phyloP scores from a whole-genome alignment of 2,113 vertebrate genomes.

The Nothocercus julius region DNA sequence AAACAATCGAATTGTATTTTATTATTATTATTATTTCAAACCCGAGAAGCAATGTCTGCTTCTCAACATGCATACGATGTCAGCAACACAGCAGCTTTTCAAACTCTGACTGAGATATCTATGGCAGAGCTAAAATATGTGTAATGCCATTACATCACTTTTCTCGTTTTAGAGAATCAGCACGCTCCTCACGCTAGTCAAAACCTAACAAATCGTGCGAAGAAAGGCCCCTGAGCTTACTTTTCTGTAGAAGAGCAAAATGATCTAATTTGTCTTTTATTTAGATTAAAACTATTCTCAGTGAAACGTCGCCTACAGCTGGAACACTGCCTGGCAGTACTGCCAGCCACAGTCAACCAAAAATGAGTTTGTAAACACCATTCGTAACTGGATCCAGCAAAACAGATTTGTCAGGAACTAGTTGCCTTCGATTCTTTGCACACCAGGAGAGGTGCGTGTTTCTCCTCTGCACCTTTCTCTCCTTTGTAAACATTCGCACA shows the following conservation, averaged over 20 bases:
- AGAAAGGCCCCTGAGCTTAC: constrained; percentile 13
- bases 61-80: background rate
- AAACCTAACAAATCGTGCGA: constrained; percentile 40
- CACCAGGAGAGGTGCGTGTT: background rate
- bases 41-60: background rate
- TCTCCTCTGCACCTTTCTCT: background rate
- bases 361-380: constrained; percentile 22
- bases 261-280: constrained; percentile 48
- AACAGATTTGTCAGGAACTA: background rate
- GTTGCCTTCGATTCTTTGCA: background rate
- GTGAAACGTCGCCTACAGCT: background rate
- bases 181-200: constrained; percentile 15
- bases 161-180: constrained; percentile 1
- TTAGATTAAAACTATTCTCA: constrained; percentile 25
- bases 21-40: constrained; percentile 21
- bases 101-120: background rate
- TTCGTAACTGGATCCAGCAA: constrained; percentile 21
- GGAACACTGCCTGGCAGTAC: constrained; percentile 16
- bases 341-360: constrained; percentile 10
- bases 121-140: background rate
- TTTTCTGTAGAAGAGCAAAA: constrained; percentile 20
- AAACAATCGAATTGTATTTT: background rate
- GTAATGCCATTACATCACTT: background rate
- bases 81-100: background rate
- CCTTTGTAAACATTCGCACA: background rate